These are phyloP conservation scores for Hydriomena furcata DNA, from an alignment of 2,888 invertebrate species.

Conservation along the genomic window DNA sequence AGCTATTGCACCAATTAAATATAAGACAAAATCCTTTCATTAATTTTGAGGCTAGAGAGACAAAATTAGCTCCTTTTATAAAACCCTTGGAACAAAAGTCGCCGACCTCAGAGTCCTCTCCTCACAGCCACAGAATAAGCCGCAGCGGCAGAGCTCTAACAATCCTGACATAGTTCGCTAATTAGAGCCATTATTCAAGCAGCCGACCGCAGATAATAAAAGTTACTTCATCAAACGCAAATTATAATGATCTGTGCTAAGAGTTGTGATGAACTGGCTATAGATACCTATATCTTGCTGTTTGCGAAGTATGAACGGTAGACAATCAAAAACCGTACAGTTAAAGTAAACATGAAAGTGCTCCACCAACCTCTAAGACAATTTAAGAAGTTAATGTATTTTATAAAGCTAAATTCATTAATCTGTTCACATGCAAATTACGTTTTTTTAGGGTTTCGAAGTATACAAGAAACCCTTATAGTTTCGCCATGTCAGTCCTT, in stretches of 20 bases:
- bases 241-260: constrained; percentile 17
- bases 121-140: constrained; percentile 2
- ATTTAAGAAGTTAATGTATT: too few relatives aligned
- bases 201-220: constrained; percentile 17
- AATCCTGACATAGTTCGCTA: constrained; percentile 21
- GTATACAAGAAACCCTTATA: too few relatives aligned
- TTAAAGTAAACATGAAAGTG: too few relatives aligned
- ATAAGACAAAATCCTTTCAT: too few relatives aligned
- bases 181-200: constrained; percentile 16
- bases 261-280: background rate
- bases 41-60: too few relatives aligned
- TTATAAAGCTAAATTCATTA: too few relatives aligned
- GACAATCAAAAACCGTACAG: background rate
- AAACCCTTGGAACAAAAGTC: background rate
- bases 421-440: too few relatives aligned
- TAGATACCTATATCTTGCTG: too few relatives aligned
- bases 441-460: too few relatives aligned
- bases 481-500: too few relatives aligned
- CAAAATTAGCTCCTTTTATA: background rate
- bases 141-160: background rate
- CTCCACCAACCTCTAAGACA: too few relatives aligned
- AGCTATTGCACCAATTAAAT: too few relatives aligned
- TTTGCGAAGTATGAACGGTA: background rate
- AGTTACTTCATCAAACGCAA: constrained; percentile 23
- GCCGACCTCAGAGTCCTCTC: background rate